Conservation (phyloP, 2,797 vertebrate genomes). For the Pseudotriccus pelzelni region DNA sequence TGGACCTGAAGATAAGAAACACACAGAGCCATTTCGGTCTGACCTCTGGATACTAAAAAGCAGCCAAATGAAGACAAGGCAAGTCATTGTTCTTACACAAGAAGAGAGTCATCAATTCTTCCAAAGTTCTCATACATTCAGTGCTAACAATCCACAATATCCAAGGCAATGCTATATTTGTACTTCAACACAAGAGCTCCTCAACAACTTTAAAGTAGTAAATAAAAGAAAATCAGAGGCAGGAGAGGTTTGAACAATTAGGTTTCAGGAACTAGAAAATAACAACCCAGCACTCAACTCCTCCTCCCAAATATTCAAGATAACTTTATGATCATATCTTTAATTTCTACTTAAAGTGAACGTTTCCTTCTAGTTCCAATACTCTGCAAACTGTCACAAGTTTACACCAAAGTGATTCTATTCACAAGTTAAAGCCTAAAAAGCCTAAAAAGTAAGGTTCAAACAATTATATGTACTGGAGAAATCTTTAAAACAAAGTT, state of each 20-base stretch:
- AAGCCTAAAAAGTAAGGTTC: not conserved
- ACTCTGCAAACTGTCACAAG: not conserved
- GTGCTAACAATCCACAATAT: not conserved
- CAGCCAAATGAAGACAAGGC: not conserved
- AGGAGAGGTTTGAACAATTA: not conserved
- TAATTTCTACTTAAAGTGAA: not conserved
- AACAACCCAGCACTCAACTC: not conserved
- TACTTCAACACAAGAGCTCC: not conserved
- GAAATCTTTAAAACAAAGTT: not conserved
- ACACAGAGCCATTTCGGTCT: not conserved
- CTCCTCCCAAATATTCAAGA: not conserved
- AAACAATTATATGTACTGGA: not conserved
- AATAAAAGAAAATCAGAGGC: not conserved
- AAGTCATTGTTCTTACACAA: not conserved
- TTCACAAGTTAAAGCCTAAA: not conserved
- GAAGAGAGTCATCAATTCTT: not conserved
- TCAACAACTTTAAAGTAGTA: not conserved
- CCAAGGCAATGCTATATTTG: not conserved
- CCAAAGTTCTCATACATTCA: not conserved
- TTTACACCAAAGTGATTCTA: not conserved
- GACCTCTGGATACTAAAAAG: not conserved
- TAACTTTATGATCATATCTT: not conserved
- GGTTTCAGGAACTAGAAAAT: not conserved
- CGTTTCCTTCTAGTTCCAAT: not conserved
- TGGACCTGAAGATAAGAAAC: slow-evolving; percentile 12